These are phyloP conservation scores for Odontophorus gujanensis DNA, from an alignment of 2,113 vertebrate genomes.

Conservation along the genomic window DNA sequence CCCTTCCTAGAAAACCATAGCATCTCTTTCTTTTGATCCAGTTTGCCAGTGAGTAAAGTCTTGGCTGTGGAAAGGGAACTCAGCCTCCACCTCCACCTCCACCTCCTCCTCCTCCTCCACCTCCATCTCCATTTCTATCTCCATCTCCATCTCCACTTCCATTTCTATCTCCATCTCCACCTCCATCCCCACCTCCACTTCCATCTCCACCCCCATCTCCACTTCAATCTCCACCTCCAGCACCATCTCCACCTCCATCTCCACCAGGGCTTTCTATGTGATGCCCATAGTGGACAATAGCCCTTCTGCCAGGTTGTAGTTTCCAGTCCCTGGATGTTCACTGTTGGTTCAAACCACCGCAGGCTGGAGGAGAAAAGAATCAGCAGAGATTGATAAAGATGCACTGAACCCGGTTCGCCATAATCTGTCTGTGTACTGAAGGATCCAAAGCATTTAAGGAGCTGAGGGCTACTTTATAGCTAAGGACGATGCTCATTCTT, in stretches of 20 bases:
- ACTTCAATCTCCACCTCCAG: too few species aligned
- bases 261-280: background rate
- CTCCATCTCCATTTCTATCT: background rate
- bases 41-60: background rate
- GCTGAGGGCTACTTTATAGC: background rate
- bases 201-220: too few species aligned
- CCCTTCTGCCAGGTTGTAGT: too few species aligned
- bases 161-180: too few species aligned
- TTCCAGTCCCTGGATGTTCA: background rate
- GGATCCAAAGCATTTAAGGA: background rate
- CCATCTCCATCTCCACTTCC: background rate
- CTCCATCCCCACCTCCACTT: too few species aligned
- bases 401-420: fast-evolving
- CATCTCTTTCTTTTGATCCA: background rate
- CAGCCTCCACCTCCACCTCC: background rate
- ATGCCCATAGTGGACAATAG: background rate
- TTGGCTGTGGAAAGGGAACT: background rate
- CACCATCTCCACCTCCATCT: background rate
- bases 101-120: too few species aligned
- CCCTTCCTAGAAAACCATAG: background rate
- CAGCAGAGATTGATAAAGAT: background rate
- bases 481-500: background rate
- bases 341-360: background rate
- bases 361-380: background rate
- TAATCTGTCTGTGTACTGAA: background rate